A percentile compares a stretch with the other conserved stretches of the same genome.
Conservation (phyloP, 2,888 invertebrate species). For the Dastarcus helophoroides region DNA sequence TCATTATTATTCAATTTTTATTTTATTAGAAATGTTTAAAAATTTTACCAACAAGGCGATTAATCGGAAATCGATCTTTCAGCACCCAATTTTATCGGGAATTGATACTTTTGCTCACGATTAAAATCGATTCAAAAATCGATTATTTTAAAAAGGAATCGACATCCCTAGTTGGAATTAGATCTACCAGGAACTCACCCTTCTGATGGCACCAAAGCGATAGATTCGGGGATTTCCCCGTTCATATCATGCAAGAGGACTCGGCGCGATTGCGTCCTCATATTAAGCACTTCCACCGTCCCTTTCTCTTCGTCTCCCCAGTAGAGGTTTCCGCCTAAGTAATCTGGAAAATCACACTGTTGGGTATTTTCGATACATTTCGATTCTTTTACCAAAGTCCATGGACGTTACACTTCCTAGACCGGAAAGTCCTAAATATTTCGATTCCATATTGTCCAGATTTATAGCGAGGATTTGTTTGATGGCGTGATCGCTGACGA, state of each 20-base stretch:
- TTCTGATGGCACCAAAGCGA: constrained; percentile 55
- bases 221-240: constrained; percentile 51
- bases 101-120: too few relatives aligned
- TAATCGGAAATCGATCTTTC: too few relatives aligned
- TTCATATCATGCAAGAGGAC: constrained; percentile 47
- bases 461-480: constrained; percentile 38
- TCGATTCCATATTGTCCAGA: constrained; percentile 22
- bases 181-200: constrained; percentile 39
- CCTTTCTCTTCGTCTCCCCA: constrained; percentile 53
- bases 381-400: constrained; percentile 42
- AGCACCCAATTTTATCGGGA: too few relatives aligned
- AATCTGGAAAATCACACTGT: constrained; percentile 41
- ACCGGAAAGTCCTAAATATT: constrained; percentile 33
- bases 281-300: constrained; percentile 52
- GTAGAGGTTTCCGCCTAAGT: constrained; percentile 60
- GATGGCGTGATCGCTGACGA: constrained; percentile 41
- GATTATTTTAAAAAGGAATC: too few relatives aligned
- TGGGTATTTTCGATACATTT: neutral
- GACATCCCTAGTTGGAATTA: too few relatives aligned
- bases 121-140: too few relatives aligned
- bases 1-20: too few relatives aligned
- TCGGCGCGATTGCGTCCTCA: constrained; percentile 47
- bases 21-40: too few relatives aligned
- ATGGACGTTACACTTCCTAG: constrained; percentile 44
- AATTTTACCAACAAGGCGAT: too few relatives aligned